Evolutionary conservation across 2,888 invertebrate species (phyloP).

Genomic region (Cryptocephalus moraei): DNA sequence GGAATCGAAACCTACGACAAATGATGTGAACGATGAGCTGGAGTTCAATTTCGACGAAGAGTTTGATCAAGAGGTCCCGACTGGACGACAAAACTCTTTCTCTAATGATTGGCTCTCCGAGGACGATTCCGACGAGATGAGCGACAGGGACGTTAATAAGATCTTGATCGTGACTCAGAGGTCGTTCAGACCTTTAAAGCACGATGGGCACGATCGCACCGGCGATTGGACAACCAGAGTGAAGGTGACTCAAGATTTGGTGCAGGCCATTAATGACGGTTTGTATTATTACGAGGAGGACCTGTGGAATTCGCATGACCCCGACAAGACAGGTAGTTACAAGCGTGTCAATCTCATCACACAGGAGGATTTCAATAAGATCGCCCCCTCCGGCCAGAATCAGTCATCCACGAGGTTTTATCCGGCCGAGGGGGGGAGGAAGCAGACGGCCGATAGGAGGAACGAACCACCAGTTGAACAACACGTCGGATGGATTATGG

Average conservation of each 20-base stretch:
- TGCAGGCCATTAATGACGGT: slow-evolving; percentile 93
- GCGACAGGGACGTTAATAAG: slow-evolving; percentile 87
- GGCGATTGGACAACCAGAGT: slow-evolving; percentile 83
- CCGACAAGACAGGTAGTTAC: slow-evolving; percentile 48
- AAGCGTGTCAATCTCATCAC: slow-evolving; percentile 82
- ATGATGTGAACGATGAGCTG: slow-evolving; percentile 68
- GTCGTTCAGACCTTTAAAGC: slow-evolving; percentile 54
- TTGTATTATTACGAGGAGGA: slow-evolving; percentile 92
- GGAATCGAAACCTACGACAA: slow-evolving; percentile 22
- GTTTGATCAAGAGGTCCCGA: slow-evolving; percentile 61
- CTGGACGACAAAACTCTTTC: slow-evolving; percentile 73
- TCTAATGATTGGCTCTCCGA: slow-evolving; percentile 67
- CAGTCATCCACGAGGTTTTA: slow-evolving; percentile 35
- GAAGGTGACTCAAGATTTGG: slow-evolving; percentile 90
- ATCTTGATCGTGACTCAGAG: slow-evolving; percentile 88
- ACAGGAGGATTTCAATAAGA: slow-evolving; percentile 78
- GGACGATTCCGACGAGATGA: slow-evolving; percentile 80
- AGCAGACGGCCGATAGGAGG: not conserved
- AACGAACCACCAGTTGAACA: slow-evolving; percentile 74
- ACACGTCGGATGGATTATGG: slow-evolving; percentile 97
- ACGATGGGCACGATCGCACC: slow-evolving; percentile 83
- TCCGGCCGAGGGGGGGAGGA: not conserved
- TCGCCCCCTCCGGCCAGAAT: slow-evolving; percentile 54
- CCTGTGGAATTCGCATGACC: slow-evolving; percentile 57
- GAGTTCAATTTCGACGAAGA: slow-evolving; percentile 98